These are phyloP conservation scores for Rhopalosiphum maidis DNA, from an alignment of 1,140 invertebrate genomes.

Conservation along the genomic window DNA sequence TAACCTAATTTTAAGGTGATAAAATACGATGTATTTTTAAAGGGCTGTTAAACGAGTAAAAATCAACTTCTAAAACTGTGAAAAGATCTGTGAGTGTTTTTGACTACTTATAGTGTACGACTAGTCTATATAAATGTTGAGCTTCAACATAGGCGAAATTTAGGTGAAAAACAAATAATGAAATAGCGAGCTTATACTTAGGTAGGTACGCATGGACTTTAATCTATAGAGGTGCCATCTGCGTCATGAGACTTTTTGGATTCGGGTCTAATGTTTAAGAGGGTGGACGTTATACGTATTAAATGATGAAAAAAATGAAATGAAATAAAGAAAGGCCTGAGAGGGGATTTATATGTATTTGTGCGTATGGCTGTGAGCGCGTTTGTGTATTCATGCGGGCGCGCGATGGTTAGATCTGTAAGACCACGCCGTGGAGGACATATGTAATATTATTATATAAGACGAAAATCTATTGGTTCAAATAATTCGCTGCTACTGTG, in stretches of 20 bases:
- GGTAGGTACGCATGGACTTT: not conserved
- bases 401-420: not conserved
- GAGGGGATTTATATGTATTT: not conserved
- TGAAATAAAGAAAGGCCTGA: not conserved
- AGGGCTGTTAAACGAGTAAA: no score
- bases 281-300: not conserved
- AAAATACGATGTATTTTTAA: no score
- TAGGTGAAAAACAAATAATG: not conserved
- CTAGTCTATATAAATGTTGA: no score
- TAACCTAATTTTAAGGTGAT: no score
- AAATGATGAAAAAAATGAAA: not conserved
- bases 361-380: no score
- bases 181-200: not conserved
- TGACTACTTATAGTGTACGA: no score
- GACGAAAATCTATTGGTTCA: constrained; percentile 12
- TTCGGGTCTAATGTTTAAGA: not conserved
- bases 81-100: not conserved
- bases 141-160: not conserved
- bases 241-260: not conserved
- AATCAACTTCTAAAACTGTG: no score
- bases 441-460: not conserved
- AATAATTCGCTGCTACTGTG: not conserved
- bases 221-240: not conserved
- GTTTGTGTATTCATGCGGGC: not conserved
- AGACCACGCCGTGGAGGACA: not conserved